Base-by-base conservation (phyloP, 2,888 invertebrate species). In the Agriopis marginaria region DNA sequence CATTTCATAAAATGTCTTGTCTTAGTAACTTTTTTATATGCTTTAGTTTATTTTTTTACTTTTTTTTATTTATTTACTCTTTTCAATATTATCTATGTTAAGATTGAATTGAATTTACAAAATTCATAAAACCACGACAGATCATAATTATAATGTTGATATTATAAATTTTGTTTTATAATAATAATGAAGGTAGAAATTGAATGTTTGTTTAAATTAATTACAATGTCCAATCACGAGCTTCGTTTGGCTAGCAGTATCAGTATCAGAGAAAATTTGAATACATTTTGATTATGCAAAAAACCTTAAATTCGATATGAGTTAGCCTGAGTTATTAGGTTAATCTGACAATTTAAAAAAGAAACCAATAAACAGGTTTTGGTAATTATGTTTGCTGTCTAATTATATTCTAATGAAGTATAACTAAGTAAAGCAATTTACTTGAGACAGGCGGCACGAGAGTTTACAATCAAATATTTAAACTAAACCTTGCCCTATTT, bases 351-450 rank as follows among this genome's bases (percentile, higher is more conserved):
- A 44, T 14, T 17, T 44, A 32, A 55, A 61, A 40, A 23, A 17
- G 12, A 60, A 68, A 62, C 54, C 53, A 66, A 58, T 53, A 23
- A 62, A 39, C 65, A 14, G 59, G 17, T 32, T 66, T 60, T n/a
- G 12, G 1, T 23, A 14, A 53, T 45, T 55, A 10, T 17, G 42
- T 65, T 62, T 53, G 51, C 63, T 49, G 40, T 9, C 50, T 63
- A 63, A 66, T 70, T 70, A 66, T 42, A 42, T 39, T 58, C 10
- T 53, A 59, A 70, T 66, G 40, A 66, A 63, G 63, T 63, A 63
- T 70, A 70, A 55, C 70, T 58, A 66, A 70, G 63, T 61, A 65
- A 64, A 73, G 50, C 68, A 66, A 63, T 63, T 66, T 59, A 49
- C 23, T 59, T 49, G n/a, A 49, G n/a, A 59, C 59, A 59, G 59